Percentiles rank a stretch among this genome's conserved stretches.
Conservation (phyloP, 1,140 invertebrate genomes). For the Anastrepha ludens region DNA sequence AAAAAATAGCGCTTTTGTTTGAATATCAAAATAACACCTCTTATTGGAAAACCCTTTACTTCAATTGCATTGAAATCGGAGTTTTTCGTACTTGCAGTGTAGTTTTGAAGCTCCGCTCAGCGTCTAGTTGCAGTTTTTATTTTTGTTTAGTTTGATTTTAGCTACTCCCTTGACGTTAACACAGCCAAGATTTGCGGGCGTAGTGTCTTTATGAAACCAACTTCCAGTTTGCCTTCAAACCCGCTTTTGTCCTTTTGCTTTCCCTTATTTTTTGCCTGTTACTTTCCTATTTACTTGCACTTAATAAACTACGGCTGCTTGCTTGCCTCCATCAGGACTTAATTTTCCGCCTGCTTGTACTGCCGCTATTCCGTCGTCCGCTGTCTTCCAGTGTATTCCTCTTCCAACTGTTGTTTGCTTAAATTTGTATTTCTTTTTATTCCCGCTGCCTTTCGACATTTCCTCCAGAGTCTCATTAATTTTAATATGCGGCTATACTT, state of each 20-base stretch:
- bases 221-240: not conserved
- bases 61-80: no score
- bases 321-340: not conserved
- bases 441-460: slow-evolving; percentile 17
- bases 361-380: not conserved
- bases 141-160: not conserved
- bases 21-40: no score
- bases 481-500: not conserved
- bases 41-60: no score
- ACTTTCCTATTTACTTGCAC: no score
- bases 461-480: slow-evolving; percentile 38
- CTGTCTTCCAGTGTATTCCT: not conserved
- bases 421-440: slow-evolving; percentile 4
- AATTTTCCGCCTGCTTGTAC: not conserved
- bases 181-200: not conserved
- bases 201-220: not conserved
- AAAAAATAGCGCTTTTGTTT: no score
- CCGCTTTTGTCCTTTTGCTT: not conserved
- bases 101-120: no score
- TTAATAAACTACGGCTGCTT: not conserved
- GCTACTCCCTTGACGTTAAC: not conserved
- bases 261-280: not conserved
- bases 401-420: not conserved
- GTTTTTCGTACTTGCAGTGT: no score
- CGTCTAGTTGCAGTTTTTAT: not conserved